Base-by-base conservation (phyloP, 2,113 vertebrate species). In the Ammospiza caudacuta region DNA sequence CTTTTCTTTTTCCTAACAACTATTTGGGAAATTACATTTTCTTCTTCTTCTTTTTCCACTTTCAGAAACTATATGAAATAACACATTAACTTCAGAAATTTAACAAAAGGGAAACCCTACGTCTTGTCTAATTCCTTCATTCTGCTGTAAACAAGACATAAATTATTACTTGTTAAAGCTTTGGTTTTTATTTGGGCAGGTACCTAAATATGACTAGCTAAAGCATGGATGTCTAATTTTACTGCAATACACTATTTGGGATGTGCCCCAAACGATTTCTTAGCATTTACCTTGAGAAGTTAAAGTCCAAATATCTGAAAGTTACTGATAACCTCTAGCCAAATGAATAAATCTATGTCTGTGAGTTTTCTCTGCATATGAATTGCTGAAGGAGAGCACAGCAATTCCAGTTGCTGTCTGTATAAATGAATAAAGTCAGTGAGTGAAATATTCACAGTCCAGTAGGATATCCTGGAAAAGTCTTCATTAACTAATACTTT, bases 401-500 rank as follows among this genome's bases (percentile, higher is more conserved):
- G 12, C 68, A 86, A 68, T 83, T 92, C 61, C 33, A 13, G 61
- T 83, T 35, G 72, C 73, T 91, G 46, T 64, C 81, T 81, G 62
- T 89, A 35, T 76, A 33, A 51, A 81, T 37, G 52, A 94, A 59
- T 20, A 29, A 86, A 89, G 54, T 76, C 73, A 90, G 66, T 57
- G 62, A 81, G 41, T 62, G 77, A 97, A 94, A 96, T 95, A 95
- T 93, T 97, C 85, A 61, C 35, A 70, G 67, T 70, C 33, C 58
- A 41, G 70, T 80, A 87, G 87, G 75, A 88, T 93, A 91, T 90
- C 46, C 58, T 81, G 81, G 83, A 94, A 89, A 76, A 84, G 62
- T 91, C 87, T 97, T 95, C 67, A 64, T 95, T 94, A 93, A 85
- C 80, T 96, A 96, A 87, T 80, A 49, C 33, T 41, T 89, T 94